Percentiles rank a stretch among this genome's conserved stretches.
These are phyloP conservation scores for Meghimatium bilineatum DNA, from an alignment of 2,888 invertebrate species.

Conservation along the genomic window DNA sequence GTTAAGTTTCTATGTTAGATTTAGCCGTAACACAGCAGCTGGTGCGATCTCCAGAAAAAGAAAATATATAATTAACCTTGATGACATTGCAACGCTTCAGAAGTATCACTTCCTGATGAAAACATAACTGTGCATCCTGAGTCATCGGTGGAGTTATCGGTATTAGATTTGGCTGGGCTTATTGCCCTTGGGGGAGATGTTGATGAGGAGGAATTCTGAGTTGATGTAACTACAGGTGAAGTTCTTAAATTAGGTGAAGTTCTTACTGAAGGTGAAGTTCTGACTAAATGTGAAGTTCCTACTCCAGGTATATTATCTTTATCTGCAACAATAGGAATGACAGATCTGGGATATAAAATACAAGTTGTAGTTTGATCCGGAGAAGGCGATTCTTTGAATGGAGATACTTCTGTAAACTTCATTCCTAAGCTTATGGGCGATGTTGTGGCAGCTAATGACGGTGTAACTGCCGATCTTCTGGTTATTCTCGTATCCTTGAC, in stretches of 20 bases:
- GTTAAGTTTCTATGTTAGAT: too few species aligned
- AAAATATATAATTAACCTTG: too few species aligned
- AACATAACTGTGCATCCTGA: neutral
- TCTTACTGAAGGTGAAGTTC: neutral
- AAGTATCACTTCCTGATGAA: neutral
- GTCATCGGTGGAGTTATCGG: conserved; percentile 9
- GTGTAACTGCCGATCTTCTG: conserved; percentile 34
- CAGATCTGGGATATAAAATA: conserved; percentile 10
- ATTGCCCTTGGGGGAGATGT: conserved; percentile 16
- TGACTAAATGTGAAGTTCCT: neutral
- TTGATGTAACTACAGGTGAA: neutral
- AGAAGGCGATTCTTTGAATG: conserved; percentile 7
- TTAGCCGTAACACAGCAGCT: too few species aligned
- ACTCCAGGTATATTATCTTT: conserved; percentile 3
- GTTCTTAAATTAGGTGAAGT: too few species aligned
- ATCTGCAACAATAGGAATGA: conserved; percentile 6
- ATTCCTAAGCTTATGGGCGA: neutral
- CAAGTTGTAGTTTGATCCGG: neutral
- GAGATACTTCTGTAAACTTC: neutral
- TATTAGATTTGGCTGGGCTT: conserved; percentile 19
- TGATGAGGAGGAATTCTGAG: neutral
- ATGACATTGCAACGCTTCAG: too few species aligned
- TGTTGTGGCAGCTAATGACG: conserved; percentile 11
- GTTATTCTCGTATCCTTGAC: conserved; percentile 57
- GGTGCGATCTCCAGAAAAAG: too few species aligned